Base-by-base conservation (phyloP, 2,113 vertebrate species). In the Anarrhichthys ocellatus region DNA sequence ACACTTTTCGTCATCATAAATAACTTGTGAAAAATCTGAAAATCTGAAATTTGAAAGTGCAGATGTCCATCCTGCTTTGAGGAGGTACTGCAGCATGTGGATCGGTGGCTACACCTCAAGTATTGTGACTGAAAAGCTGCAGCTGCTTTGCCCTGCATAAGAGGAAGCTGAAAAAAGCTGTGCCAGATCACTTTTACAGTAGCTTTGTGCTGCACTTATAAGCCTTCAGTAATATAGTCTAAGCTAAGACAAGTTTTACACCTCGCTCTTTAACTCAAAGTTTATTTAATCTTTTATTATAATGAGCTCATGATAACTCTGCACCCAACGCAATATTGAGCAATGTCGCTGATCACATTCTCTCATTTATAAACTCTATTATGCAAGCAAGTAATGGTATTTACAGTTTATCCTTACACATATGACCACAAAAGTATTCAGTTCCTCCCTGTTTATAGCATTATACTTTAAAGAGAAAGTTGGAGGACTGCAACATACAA, bases 41-140 rank as follows among this genome's bases (percentile, higher is more conserved):
- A 2, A 69, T 73, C 0, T 18, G 2, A 73, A 9, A 40, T 48
- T 11, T 14, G 24, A n/a, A 20, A 29, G 9, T 36, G 36, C 36
- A 48, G 24, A 67, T 52, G 42, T 64, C 8, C 11, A 15, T 50
- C 32, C 22, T 54, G 38, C 18, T 32, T 18, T 15, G 42, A 68
- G 32, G 71, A n/a, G 29, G 68, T n/a, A 29, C 62, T 36, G 73
- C 62, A n/a, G 13, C 10, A 18, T 65, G 64, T 18, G 20, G 61
- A 29, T 73, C 4, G 4, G 48, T 17, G n/a, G 73, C 71, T 32
- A 6, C 65, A 82, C 38, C 73, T 72, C 27, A 61, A n/a, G 40
- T 78, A 17, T 73, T 77, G 44, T 38, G 42, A 73, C 18, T 81
- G 58, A 63, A 68, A 71, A 67, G 5, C 29, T 72, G 20, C 36